Base-by-base conservation (phyloP, 1,140 invertebrate genomes). In the Drosophila kikkawai region DNA sequence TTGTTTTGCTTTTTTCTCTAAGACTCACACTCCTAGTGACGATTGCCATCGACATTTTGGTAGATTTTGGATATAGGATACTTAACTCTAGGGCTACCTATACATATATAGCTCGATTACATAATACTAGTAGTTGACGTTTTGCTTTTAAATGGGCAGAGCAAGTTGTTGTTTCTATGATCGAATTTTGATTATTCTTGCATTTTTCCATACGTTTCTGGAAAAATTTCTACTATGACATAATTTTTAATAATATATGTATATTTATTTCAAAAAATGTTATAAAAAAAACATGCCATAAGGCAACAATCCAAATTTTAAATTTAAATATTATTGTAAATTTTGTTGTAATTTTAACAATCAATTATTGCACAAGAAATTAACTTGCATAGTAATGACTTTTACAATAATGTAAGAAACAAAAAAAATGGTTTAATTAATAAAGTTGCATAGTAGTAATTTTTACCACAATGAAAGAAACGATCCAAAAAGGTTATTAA, bases 51-150 rank as follows among this genome's bases (percentile, higher is more conserved):
- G 34, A 48, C 64, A 68, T 56, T 56, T 59, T 50, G 39, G 48
- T 51, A 56, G 67, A 44, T 37, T 37, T n/a, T 48, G 32, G 29
- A 58, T 79, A 50, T 45, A 57, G 37, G 19, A 44, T 64, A 47
- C 83, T 80, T 87, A 86, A 19, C 53, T 42, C 71, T 88, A 88
- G 47, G 63, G 56, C 63, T 76, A 56, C 26, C 68, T 87, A 82
- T 87, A 87, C 78, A 79, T 68, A 84, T 70, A 87, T 79, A 88
- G 77, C 73, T 88, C 77, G 57, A 75, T 80, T 81, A 84, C 68
- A 84, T 87, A 88, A 88, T 88, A 88, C 85, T 88, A 86, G 57
- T 61, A 80, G 80, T 88, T 74, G 79, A 70, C 64, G 53, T 74
- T 26, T 75, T 66, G 59, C 69, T 76, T 69, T 66, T 66, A 56